Base-by-base conservation (phyloP, 2,113 vertebrate species). In the Seriola aureovittata region DNA sequence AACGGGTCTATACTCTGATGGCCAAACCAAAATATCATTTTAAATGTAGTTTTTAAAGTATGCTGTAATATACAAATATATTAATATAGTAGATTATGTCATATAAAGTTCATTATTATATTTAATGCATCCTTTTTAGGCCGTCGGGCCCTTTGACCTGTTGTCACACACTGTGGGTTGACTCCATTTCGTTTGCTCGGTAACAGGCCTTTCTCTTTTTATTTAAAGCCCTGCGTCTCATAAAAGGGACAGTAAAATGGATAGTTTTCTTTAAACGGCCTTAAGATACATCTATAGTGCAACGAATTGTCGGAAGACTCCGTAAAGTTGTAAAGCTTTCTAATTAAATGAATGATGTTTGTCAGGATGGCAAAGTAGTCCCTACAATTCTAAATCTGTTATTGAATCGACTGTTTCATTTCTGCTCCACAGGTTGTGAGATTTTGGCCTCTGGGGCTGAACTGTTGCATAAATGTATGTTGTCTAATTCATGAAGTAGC, bases 161-260 rank as follows among this genome's bases (percentile, higher is more conserved):
- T 50, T 66, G 54, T 75, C 60, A 68, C 42, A 70, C 17, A 34
- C 21, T 42, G 44, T 8, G 32, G 6, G 38, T 58, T 62, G 9
- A 44, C n/a, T 70, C 46, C 29, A 1, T 52, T 81, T 60, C 4
- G 8, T 29, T 38, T 40, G 16, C 70, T 69, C 72, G 32, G 17
- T 50, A 25, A 65, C 19, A 62, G 3, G 23, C 7, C 38, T 66
- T 54, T 40, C 0, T 73, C 36, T 58, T 62, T 82, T 67, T 72
- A 52, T 66, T 85, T 76, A 57, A 65, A 57, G 38, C 34, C 3
- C 9, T 16, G 2, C n/a, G 1, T 78, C 66, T 55, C n/a, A 71
- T 74, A 75, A 80, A 72, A 52, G 3, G 10, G 50, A 62, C n/a
- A 77, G 34, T 68, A 71, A 85, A 86, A 76, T n/a, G 5, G 17